These are phyloP conservation scores for Silurus aristotelis DNA, from an alignment of 2,797 vertebrate genomes.

Conservation along the genomic window DNA sequence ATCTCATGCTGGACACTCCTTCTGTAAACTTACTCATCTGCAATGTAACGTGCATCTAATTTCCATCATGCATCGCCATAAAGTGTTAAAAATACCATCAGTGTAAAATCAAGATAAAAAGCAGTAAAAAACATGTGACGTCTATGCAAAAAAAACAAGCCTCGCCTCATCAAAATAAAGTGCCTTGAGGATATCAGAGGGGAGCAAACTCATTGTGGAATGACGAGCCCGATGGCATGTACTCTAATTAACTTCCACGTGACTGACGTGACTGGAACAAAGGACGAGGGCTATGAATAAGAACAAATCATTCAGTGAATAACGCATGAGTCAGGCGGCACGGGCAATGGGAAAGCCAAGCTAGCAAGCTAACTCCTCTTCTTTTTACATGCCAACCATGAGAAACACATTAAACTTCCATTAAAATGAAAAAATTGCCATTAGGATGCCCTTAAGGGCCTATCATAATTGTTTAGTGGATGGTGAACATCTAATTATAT, in stretches of 20 bases:
- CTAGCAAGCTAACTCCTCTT: background rate
- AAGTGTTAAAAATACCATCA: conserved; percentile 45
- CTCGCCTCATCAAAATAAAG: conserved; percentile 44
- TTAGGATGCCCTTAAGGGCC: background rate
- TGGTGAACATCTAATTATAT: background rate
- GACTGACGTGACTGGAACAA: conserved; percentile 19
- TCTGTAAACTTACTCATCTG: background rate
- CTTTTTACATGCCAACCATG: background rate
- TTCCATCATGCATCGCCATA: background rate
- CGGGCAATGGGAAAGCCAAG: background rate
- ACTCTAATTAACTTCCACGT: conserved; percentile 41
- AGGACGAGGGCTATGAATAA: conserved; percentile 4
- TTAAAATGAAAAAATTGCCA: background rate
- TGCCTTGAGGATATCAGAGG: conserved; percentile 59
- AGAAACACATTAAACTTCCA: background rate
- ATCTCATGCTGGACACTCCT: background rate
- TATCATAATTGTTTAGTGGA: background rate
- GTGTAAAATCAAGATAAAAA: conserved; percentile 37
- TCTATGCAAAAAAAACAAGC: conserved; percentile 56
- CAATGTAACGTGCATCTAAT: background rate
- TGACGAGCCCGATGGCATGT: conserved; percentile 20
- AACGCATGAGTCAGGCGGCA: background rate
- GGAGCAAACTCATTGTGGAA: conserved; percentile 55
- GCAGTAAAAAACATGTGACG: conserved; percentile 59
- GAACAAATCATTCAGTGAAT: conserved; percentile 23